Conservation (phyloP, 2,888 invertebrate species). For the Polia nebulosa region DNA sequence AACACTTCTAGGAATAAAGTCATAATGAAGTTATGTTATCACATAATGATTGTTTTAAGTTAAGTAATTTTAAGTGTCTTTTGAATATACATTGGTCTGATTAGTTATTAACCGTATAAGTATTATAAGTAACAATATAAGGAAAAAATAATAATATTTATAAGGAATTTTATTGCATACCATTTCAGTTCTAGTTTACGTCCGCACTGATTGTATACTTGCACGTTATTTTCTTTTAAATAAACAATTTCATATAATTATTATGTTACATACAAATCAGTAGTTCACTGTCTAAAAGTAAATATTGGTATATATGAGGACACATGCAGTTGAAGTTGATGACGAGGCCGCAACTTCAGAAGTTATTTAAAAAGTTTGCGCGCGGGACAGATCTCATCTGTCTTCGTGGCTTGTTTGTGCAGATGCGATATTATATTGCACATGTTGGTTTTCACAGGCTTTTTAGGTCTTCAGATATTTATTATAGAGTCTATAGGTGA, state of each 20-base stretch:
- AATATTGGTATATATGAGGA: conserved; percentile 24
- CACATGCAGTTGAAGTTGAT: conserved; percentile 39
- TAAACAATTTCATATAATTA: neutral
- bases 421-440: conserved; percentile 11
- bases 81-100: no score
- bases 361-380: conserved; percentile 47
- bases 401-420: conserved; percentile 27
- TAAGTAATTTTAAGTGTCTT: no score
- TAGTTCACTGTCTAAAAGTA: conserved; percentile 15
- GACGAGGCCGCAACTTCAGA: conserved; percentile 35
- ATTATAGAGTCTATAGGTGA: no score
- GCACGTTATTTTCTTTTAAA: no score
- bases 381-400: conserved; percentile 13
- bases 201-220: no score
- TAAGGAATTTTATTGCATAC: no score
- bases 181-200: no score
- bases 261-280: neutral
- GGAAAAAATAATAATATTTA: no score
- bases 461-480: neutral
- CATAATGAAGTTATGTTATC: neutral
- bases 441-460: neutral
- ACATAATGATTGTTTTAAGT: no score
- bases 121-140: no score
- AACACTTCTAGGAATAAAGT: neutral
- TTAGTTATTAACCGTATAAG: no score